Base-by-base conservation (phyloP, 2,888 invertebrate genomes). In the Pseudolycoriella hygida region DNA sequence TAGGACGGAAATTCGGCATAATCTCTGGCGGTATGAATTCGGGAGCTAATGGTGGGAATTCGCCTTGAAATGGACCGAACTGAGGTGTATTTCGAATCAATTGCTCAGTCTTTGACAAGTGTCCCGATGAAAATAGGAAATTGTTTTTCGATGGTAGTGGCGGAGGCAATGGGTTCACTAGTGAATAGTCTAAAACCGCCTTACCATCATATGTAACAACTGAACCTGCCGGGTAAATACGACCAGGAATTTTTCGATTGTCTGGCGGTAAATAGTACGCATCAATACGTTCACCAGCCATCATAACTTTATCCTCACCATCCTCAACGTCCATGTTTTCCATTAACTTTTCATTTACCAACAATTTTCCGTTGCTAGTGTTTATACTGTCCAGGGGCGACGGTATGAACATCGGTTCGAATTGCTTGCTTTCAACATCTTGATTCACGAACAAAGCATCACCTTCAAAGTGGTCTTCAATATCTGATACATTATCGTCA, bases 331-430 rank as follows among this genome's bases (percentile, higher is more conserved):
- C 63, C 51, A 65, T 67, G 3, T 69, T 67, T 5, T 53, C 50
- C 20, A 50, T 37, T 54, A 57, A 44, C 59, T 68, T 57, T 54
- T 70, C 63, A 42, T 62, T 63, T 50, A 64, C 66, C 45, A 63
- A 57, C 46, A 67, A 67, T 8, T 44, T 46, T 39, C 20, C 43
- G 8, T 49, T 37, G 54, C 55, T 40, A 54, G 55, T 45, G 48
- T 53, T 14, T 49, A 46, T 43, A 47, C 64, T 56, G 15, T 81
- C 81, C 11, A 73, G 71, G 1, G 84, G 83, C 1, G 85, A 84
- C 1, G 85, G 82, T 52, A 85, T 76, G 53, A 85, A 86, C 69
- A 85, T 80, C 0, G 85, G 85, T 53, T 83, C 82, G 56, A 85
- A 84, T 40, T 71, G 70, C 57, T 80, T 74, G 0, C 74, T 72